Conservation (phyloP, 2,797 vertebrate species). For the Mormyrops attenuatus region DNA sequence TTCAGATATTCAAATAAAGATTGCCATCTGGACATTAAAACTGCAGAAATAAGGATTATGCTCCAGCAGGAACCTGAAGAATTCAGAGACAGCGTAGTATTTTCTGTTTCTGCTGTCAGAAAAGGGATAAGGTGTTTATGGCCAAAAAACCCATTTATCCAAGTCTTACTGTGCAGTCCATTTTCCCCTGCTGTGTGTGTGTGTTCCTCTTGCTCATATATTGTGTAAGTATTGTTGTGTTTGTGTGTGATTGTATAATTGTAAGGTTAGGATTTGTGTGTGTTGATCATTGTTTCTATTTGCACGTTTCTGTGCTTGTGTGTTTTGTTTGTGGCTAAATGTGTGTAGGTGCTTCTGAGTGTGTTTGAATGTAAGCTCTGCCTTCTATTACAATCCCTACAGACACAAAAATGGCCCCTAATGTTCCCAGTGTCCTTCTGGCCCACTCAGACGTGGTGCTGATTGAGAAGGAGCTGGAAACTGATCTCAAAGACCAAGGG, state of each 20-base stretch:
- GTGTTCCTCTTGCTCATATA: background rate
- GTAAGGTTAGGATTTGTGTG: background rate
- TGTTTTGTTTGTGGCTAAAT: constrained; percentile 1
- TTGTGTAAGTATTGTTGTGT: background rate
- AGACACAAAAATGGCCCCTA: constrained; percentile 43
- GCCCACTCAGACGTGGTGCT: constrained; percentile 70
- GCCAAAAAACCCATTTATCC: background rate
- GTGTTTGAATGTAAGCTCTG: constrained; percentile 52
- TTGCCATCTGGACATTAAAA: background rate
- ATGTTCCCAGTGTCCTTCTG: constrained; percentile 57
- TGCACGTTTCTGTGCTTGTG: background rate
- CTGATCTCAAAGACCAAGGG: background rate
- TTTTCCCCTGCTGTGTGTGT: background rate
- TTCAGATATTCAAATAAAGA: background rate
- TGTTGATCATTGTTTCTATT: background rate
- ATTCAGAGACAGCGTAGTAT: background rate
- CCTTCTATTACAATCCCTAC: constrained; percentile 21
- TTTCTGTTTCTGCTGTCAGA: background rate
- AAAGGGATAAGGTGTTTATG: background rate
- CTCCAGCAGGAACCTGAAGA: background rate
- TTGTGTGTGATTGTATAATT: background rate
- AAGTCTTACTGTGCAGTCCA: background rate
- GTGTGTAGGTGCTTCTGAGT: constrained; percentile 51
- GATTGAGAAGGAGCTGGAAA: constrained; percentile 49
- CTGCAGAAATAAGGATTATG: background rate